These are phyloP conservation scores for Pelobates cultripes DNA, from an alignment of 2,797 vertebrate genomes.

Conservation along the genomic window DNA sequence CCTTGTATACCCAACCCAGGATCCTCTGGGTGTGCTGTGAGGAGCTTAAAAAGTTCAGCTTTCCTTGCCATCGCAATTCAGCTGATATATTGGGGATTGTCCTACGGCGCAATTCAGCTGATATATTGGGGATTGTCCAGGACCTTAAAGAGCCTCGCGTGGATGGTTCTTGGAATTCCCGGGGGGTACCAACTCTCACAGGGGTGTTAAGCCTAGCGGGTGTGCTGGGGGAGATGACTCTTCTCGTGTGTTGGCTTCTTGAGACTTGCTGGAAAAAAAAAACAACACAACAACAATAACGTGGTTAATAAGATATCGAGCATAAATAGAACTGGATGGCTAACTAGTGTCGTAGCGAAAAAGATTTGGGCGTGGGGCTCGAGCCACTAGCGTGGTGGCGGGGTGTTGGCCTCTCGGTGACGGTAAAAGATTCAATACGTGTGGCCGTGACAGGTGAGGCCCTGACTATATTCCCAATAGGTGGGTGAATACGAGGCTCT, in stretches of 20 bases:
- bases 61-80: not conserved
- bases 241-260: slow-evolving; percentile 1
- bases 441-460: too few relatives aligned
- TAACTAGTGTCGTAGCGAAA: too few relatives aligned
- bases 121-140: not conserved
- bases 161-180: too few relatives aligned
- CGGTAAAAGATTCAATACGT: too few relatives aligned
- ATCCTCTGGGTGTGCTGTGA: too few relatives aligned
- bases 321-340: not conserved
- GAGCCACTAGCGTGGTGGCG: too few relatives aligned
- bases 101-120: not conserved
- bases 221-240: slow-evolving; percentile 1
- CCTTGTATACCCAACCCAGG: too few relatives aligned
- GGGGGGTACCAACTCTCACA: not conserved
- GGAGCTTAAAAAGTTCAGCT: slow-evolving; percentile 3
- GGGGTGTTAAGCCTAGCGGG: slow-evolving; percentile 1
- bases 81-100: not conserved
- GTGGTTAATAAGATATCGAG: not conserved
- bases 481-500: too few relatives aligned
- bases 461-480: too few relatives aligned
- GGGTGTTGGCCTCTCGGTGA: too few relatives aligned
- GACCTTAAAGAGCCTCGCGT: not conserved
- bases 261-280: slow-evolving; percentile 4
- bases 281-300: too few relatives aligned
- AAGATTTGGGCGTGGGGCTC: too few relatives aligned